Evolutionary conservation across 2,113 vertebrate species (phyloP), one percentile per base, ranked within the genome.

Genomic region (Sylvietta virens): DNA sequence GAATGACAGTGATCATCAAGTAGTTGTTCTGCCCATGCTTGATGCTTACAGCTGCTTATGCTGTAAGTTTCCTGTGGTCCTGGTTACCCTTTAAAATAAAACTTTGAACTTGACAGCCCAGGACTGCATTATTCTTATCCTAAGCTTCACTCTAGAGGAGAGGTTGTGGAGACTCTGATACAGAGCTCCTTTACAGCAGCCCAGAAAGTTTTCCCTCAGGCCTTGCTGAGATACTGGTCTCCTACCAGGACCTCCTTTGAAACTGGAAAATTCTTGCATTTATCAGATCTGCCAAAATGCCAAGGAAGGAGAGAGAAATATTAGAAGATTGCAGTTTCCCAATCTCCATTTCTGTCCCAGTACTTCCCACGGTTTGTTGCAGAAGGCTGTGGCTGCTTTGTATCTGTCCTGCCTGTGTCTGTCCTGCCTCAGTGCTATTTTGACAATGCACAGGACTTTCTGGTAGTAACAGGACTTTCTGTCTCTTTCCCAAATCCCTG

Each of bases 321-420:
- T 26, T 66, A 45, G 13, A 79, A 44, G 64, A 74, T 7, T 57
- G 47, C 31, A 12, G n/a, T 87, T 95, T 87, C 69, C n/a, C 30
- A 61, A 6, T 54, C 27, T 81, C 31, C 11, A 4, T 65, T 91
- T 90, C 15, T 6, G 27, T 69, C 19, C 33, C 3, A 2, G 23
- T 81, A 21, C 48, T 83, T 90, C 39, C 23, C 37, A 17, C 14
- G 15, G 12, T 61, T 67, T 45, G 7, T 89, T 84, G 30, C 0
- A 2, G 70, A 51, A 61, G 45, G 23, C 23, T 37, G 37, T 31
- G 19, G 15, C 53, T 78, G 35, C 54, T 64, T 64, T 72, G 18
- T 72, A 45, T 23, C 7, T 83, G 0, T n/a, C n/a, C n/a, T n/a
- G n/a, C n/a, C n/a, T 1, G 0, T 50, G 61, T 56, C 30, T 2